These are phyloP conservation scores for Aphaenogaster rudis DNA, from an alignment of 1,140 invertebrate species.

Conservation along the genomic window DNA sequence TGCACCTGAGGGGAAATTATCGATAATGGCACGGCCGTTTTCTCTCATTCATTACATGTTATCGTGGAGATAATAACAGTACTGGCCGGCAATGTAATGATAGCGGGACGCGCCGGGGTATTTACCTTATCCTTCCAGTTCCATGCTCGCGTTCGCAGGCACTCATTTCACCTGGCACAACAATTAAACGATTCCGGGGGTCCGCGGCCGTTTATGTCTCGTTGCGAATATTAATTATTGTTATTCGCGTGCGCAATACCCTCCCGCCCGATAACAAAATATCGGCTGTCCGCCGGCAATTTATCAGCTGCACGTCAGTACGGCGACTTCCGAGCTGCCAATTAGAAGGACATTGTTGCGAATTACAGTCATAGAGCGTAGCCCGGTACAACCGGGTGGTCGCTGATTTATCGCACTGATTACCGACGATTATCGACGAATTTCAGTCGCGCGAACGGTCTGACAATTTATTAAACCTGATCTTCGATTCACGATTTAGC, in stretches of 20 bases:
- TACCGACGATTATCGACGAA: conserved; percentile 36
- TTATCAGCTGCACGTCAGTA: conserved; percentile 42
- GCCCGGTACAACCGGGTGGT: not conserved
- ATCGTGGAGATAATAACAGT: conserved; percentile 75
- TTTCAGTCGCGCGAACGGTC: conserved; percentile 14
- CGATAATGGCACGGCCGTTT: conserved; percentile 77
- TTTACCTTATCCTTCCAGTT: conserved; percentile 70
- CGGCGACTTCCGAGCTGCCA: conserved; percentile 38
- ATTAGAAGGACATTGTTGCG: conserved; percentile 61
- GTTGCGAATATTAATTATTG: conserved; percentile 72
- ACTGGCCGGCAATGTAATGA: conserved; percentile 70
- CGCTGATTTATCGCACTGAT: conserved; percentile 38
- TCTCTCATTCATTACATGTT: conserved; percentile 77
- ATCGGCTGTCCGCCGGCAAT: conserved; percentile 47
- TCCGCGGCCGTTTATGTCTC: conserved; percentile 30
- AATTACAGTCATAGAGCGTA: conserved; percentile 26
- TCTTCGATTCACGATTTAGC: conserved; percentile 12
- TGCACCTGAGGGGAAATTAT: conserved; percentile 77
- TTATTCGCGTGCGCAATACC: conserved; percentile 55
- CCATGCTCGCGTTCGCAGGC: conserved; percentile 40
- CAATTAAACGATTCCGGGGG: conserved; percentile 65
- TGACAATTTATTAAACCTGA: conserved; percentile 10
- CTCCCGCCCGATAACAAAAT: conserved; percentile 49
- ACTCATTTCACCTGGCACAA: conserved; percentile 59
- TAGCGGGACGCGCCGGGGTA: conserved; percentile 60